These are phyloP conservation scores for Plectrocnemia conspersa DNA, from an alignment of 1,140 invertebrate genomes.

Conservation along the genomic window DNA sequence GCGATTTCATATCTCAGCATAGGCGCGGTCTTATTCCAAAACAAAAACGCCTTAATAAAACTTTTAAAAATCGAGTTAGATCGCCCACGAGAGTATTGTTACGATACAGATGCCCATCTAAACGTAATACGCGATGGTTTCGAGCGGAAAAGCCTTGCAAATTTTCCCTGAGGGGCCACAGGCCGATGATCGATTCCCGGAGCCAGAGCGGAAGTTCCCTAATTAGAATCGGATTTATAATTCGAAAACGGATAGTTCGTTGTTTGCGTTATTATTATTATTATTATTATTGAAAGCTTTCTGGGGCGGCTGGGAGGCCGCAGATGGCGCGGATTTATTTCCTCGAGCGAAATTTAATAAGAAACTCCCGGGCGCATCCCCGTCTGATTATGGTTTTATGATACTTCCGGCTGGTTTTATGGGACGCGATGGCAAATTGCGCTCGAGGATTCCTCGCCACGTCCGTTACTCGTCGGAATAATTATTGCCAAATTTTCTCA, in stretches of 20 bases:
- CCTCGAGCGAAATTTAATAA: slow-evolving; percentile 27
- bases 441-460: background rate
- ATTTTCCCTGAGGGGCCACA: no score
- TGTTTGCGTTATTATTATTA: background rate
- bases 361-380: slow-evolving; percentile 18
- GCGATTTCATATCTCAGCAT: no score
- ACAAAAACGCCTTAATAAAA: no score
- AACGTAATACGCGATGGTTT: no score
- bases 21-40: no score
- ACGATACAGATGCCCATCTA: no score
- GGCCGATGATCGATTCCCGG: background rate
- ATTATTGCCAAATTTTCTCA: no score
- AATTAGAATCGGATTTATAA: background rate
- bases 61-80: no score
- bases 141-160: no score
- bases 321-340: slow-evolving; percentile 29
- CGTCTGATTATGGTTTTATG: slow-evolving; percentile 22
- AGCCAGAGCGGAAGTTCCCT: background rate
- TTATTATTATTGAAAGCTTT: no score
- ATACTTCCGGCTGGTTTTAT: slow-evolving; percentile 13
- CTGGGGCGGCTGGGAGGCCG: slow-evolving; percentile 11
- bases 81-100: no score
- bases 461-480: slow-evolving; percentile 9
- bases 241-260: background rate
- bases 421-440: slow-evolving; percentile 5